A percentile compares a stretch with the other conserved stretches of the same genome.
These are phyloP conservation scores for Ondatra zibethicus DNA, from an alignment of 2,113 vertebrate genomes.

Conservation along the genomic window DNA sequence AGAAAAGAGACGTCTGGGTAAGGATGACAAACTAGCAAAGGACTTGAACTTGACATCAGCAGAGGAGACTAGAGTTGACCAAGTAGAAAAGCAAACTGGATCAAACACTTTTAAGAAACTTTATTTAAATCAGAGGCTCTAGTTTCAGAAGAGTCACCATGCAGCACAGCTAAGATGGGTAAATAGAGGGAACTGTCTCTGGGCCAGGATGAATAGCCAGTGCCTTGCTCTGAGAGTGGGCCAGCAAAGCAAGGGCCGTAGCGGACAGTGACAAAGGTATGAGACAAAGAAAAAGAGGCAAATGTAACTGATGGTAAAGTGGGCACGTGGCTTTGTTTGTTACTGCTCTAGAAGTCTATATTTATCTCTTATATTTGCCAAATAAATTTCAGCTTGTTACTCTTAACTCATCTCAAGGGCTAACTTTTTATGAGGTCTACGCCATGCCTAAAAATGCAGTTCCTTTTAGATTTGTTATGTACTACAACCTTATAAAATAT, in stretches of 20 bases:
- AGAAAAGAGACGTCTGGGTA: not conserved
- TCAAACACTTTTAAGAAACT: not conserved
- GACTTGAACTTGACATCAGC: not conserved
- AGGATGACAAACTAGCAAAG: not conserved
- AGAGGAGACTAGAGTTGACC: not conserved
- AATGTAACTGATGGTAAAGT: not conserved
- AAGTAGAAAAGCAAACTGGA: not conserved
- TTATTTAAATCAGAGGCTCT: not conserved
- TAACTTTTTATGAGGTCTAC: not conserved
- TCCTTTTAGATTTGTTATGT: not conserved
- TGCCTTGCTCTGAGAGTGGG: not conserved
- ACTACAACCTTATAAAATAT: not conserved
- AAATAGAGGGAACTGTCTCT: not conserved
- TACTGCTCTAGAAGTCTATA: too few species aligned
- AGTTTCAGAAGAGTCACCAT: not conserved
- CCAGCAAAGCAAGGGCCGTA: not conserved
- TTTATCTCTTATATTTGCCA: not conserved
- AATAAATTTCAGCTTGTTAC: constrained; percentile 20
- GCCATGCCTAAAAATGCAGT: not conserved
- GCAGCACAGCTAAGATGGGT: not conserved
- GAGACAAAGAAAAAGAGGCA: not conserved
- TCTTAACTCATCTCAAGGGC: not conserved
- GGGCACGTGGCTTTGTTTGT: too few species aligned
- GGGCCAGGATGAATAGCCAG: not conserved
- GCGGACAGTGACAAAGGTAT: not conserved